Percentiles rank a stretch among this genome's conserved stretches.
Conservation (phyloP, 2,113 vertebrate species). For the Cynopterus brachyotis region DNA sequence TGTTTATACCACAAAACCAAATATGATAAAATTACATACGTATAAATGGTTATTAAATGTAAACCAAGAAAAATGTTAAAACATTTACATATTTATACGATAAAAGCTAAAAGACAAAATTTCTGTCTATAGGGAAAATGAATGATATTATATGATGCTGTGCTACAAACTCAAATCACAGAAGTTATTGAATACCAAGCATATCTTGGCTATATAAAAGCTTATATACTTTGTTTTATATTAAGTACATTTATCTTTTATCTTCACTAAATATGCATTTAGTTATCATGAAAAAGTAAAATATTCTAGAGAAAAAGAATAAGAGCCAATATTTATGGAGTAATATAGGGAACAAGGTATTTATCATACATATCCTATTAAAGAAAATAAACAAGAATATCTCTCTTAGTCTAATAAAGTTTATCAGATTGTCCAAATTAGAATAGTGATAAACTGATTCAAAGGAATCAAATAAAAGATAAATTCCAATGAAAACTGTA, state of each 20-base stretch:
- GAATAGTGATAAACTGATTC: background rate
- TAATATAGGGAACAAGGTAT: background rate
- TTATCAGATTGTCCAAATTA: background rate
- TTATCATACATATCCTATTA: background rate
- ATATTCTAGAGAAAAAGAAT: constrained; percentile 2
- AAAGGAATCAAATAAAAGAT: background rate
- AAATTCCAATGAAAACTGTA: background rate
- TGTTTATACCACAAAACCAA: background rate
- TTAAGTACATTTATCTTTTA: background rate
- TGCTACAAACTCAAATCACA: background rate
- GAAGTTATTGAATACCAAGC: background rate
- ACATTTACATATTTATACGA: background rate
- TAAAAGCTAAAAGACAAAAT: background rate
- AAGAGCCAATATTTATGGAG: background rate
- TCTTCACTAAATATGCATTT: background rate
- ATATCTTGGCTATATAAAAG: background rate
- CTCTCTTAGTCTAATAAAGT: background rate
- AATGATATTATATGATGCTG: background rate
- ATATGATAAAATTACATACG: background rate
- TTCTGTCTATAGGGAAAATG: background rate
- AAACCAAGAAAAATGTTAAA: background rate
- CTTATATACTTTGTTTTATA: background rate
- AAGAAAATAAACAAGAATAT: background rate
- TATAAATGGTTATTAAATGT: background rate
- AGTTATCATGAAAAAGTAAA: background rate